These are phyloP conservation scores for Drosophila paucipuncta DNA, from an alignment of 2,888 invertebrate genomes.

Conservation along the genomic window DNA sequence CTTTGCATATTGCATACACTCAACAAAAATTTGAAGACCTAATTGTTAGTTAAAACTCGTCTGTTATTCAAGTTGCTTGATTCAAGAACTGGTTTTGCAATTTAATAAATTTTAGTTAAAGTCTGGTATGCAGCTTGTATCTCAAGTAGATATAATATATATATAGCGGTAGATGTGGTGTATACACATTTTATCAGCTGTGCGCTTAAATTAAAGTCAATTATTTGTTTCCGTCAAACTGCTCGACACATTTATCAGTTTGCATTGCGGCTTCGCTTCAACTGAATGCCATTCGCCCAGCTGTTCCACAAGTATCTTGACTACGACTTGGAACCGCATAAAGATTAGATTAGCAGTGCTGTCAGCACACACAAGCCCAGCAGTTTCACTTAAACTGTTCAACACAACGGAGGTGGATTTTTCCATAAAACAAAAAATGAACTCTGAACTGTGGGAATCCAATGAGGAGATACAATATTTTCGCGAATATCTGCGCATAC, in stretches of 20 bases:
- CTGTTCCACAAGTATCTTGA: conserved; percentile 2
- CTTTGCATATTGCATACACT: conserved; percentile 4
- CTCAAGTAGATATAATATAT: background rate
- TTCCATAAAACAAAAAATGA: conserved; percentile 29
- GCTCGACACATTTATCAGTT: conserved; percentile 19
- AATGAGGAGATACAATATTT: conserved; percentile 91
- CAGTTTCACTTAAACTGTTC: conserved; percentile 53
- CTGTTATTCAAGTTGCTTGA: background rate
- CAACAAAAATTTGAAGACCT: background rate
- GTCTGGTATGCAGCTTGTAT: conserved; percentile 10
- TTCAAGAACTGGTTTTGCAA: conserved; percentile 11
- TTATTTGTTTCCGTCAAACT: conserved; percentile 59
- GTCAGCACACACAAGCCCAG: conserved; percentile 6
- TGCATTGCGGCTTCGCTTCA: conserved; percentile 4
- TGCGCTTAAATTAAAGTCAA: conserved; percentile 49
- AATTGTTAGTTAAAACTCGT: background rate
- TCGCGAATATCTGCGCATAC: conserved; percentile 93
- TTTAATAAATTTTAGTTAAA: background rate
- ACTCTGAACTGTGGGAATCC: conserved; percentile 81
- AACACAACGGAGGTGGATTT: conserved; percentile 32
- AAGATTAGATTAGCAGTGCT: conserved; percentile 44
- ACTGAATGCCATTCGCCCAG: background rate
- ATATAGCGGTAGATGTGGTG: background rate
- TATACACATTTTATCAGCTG: conserved; percentile 17
- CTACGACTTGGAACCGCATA: conserved; percentile 1